phyloP scores from a whole-genome alignment of 2,113 vertebrate genomes.

The Stegostoma tigrinum region DNA sequence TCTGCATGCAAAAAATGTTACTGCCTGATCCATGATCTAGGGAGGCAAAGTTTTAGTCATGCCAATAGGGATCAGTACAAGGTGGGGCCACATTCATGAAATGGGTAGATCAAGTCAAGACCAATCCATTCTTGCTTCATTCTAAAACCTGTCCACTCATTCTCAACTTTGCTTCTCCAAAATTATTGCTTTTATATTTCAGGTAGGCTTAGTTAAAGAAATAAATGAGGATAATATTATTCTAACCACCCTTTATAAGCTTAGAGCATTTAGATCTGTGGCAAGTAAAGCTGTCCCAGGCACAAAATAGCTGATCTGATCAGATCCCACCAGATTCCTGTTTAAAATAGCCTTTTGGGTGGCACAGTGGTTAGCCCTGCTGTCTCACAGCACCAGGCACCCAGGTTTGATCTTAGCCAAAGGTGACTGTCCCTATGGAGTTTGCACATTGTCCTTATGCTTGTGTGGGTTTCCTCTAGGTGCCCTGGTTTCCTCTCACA shows the following conservation, averaged over 20 bases:
- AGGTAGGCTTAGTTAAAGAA: neutral
- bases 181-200: neutral
- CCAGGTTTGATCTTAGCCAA: too few relatives aligned
- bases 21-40: neutral
- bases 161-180: neutral
- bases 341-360: too few relatives aligned
- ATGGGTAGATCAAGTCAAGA: neutral
- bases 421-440: too few relatives aligned
- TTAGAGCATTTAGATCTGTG: neutral
- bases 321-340: neutral
- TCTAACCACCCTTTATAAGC: neutral
- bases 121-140: neutral
- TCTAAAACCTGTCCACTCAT: neutral
- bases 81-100: neutral
- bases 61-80: neutral
- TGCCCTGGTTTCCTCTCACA: too few relatives aligned
- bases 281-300: neutral
- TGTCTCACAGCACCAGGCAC: too few relatives aligned
- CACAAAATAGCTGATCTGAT: neutral
- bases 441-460: too few relatives aligned
- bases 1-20: neutral
- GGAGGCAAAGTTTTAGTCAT: neutral
- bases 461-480: too few relatives aligned
- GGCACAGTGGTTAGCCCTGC: too few relatives aligned
- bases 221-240: neutral